These are phyloP conservation scores for Toxotes chatareus DNA, from an alignment of 2,113 vertebrate genomes.

Conservation along the genomic window DNA sequence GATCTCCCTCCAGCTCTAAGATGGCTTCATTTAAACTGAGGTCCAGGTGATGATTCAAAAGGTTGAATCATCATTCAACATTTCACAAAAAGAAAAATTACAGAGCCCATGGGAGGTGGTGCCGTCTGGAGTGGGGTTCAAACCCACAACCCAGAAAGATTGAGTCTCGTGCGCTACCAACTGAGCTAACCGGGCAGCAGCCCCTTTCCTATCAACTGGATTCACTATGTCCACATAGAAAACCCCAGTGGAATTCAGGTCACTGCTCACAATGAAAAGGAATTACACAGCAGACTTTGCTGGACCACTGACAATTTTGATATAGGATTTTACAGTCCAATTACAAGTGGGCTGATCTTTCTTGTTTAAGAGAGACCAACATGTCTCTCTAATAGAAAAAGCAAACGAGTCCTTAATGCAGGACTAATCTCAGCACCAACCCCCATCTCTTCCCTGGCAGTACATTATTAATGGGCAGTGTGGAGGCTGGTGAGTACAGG, in stretches of 20 bases:
- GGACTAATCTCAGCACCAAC: conserved; percentile 73
- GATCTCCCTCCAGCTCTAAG: too few relatives aligned
- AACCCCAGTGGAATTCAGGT: neutral
- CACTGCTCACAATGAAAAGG: conserved; percentile 23
- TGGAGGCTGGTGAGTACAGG: conserved; percentile 68
- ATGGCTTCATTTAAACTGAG: too few relatives aligned
- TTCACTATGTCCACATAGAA: neutral
- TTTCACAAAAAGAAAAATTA: too few relatives aligned
- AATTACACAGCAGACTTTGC: conserved; percentile 24
- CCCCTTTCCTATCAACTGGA: conserved; percentile 9
- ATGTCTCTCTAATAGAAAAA: conserved; percentile 72
- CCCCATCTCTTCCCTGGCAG: conserved; percentile 70
- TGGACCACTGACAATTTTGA: conserved; percentile 46
- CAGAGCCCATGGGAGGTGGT: too few relatives aligned
- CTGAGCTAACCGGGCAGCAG: too few relatives aligned
- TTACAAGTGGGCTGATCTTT: conserved; percentile 70
- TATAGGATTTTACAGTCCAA: conserved; percentile 57
- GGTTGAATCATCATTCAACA: too few relatives aligned
- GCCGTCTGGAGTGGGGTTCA: too few relatives aligned
- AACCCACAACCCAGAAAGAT: too few relatives aligned
- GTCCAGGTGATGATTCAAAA: too few relatives aligned
- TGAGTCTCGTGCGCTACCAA: too few relatives aligned
- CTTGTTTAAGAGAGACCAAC: conserved; percentile 70
- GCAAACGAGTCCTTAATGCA: conserved; percentile 75
- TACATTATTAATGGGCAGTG: conserved; percentile 80